Percentiles rank a stretch among this genome's conserved stretches.
These are phyloP conservation scores for Hyaena hyaena DNA, from an alignment of 2,113 vertebrate species.

Conservation along the genomic window DNA sequence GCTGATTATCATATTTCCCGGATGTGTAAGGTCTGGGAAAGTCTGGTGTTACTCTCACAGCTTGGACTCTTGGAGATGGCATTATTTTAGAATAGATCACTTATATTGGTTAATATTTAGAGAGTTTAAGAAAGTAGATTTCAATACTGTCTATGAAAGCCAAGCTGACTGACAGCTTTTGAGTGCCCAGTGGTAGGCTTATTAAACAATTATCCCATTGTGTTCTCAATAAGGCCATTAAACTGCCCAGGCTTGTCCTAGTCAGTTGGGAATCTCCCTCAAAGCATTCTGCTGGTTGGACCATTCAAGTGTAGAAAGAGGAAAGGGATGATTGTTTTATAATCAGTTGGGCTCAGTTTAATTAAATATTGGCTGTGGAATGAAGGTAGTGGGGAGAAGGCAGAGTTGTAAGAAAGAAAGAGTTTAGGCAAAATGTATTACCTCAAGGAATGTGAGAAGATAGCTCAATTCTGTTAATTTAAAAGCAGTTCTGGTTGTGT, in stretches of 20 bases:
- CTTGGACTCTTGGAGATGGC: background rate
- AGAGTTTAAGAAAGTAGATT: constrained; percentile 43
- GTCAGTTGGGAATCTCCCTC: background rate
- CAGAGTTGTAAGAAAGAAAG: background rate
- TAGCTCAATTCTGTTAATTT: background rate
- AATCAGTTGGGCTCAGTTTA: background rate
- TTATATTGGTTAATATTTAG: constrained; percentile 50
- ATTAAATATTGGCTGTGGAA: constrained; percentile 12
- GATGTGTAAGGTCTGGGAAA: background rate
- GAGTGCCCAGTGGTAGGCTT: background rate
- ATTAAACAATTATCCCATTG: constrained; percentile 32
- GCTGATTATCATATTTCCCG: background rate
- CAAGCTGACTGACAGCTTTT: constrained; percentile 33
- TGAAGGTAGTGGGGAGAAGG: background rate
- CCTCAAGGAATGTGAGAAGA: background rate
- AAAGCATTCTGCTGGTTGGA: background rate
- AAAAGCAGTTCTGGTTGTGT: background rate
- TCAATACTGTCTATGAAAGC: constrained; percentile 16
- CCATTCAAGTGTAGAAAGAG: background rate
- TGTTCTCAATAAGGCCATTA: background rate
- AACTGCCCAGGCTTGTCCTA: background rate
- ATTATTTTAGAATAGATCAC: background rate
- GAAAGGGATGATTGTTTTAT: background rate
- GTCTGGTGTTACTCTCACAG: background rate
- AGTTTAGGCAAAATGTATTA: background rate